Conservation (phyloP, 2,888 invertebrate species). For the Acleris cristana region DNA sequence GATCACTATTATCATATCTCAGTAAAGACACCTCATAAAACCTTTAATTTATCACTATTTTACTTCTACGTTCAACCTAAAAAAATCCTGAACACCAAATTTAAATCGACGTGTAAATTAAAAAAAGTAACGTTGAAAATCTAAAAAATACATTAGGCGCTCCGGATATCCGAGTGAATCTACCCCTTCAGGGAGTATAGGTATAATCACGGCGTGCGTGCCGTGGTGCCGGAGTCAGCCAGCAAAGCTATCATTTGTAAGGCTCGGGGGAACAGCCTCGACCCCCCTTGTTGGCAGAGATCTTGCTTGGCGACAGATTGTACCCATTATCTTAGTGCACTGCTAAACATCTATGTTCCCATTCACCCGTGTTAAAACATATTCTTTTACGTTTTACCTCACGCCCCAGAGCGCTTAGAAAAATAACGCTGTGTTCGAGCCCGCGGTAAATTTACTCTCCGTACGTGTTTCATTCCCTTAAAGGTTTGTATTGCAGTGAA, state of each 20-base stretch:
- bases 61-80: no score
- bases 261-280: conserved; percentile 49
- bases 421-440: conserved; percentile 33
- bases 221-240: conserved; percentile 34
- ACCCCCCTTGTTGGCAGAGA: conserved; percentile 48
- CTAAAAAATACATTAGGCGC: neutral
- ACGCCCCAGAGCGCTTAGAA: conserved; percentile 24
- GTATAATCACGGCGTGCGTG: conserved; percentile 5
- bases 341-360: conserved; percentile 22
- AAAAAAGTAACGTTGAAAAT: neutral
- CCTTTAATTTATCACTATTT: no score
- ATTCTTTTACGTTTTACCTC: conserved; percentile 29
- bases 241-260: conserved; percentile 54
- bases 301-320: conserved; percentile 22
- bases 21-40: no score
- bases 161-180: conserved; percentile 9
- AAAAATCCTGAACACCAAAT: no score
- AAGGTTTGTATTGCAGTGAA: conserved; percentile 26
- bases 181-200: conserved; percentile 16
- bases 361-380: conserved; percentile 31
- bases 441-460: conserved; percentile 33
- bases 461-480: conserved; percentile 37
- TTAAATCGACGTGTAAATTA: neutral
- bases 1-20: no score
- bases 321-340: conserved; percentile 33